These are phyloP conservation scores for Galleria mellonella DNA, from an alignment of 1,140 invertebrate species.

Conservation along the genomic window DNA sequence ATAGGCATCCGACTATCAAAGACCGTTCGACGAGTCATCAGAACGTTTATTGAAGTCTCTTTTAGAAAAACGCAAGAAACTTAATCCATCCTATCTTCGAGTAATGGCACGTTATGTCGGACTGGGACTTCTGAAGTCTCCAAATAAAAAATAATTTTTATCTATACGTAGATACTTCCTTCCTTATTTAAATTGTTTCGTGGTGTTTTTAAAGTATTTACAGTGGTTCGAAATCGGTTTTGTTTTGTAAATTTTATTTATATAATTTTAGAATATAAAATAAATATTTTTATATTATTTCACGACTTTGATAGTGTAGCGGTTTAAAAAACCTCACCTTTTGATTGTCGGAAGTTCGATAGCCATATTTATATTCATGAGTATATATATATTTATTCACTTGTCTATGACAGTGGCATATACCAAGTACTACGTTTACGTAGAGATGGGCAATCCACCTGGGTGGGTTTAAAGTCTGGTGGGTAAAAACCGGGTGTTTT, in stretches of 20 bases:
- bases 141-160: slow-evolving; percentile 20
- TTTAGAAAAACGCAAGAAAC: slow-evolving; percentile 47
- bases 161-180: too few relatives aligned
- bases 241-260: not conserved
- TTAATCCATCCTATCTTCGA: slow-evolving; percentile 57
- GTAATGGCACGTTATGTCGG: slow-evolving; percentile 62
- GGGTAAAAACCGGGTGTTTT: too few relatives aligned
- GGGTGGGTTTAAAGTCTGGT: too few relatives aligned
- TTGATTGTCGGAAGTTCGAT: too few relatives aligned
- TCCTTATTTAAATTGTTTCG: not conserved
- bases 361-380: too few relatives aligned
- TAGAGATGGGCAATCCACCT: too few relatives aligned
- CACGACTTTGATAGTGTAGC: too few relatives aligned
- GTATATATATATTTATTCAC: too few relatives aligned
- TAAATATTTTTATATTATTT: too few relatives aligned
- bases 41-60: slow-evolving; percentile 44
- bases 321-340: too few relatives aligned
- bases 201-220: not conserved
- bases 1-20: slow-evolving; percentile 59
- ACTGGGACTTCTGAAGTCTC: slow-evolving; percentile 42
- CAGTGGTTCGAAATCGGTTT: not conserved
- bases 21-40: slow-evolving; percentile 46
- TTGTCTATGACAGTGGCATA: too few relatives aligned
- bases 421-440: too few relatives aligned
- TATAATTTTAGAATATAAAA: not conserved